Percentiles rank a stretch among this genome's conserved stretches.
Conservation (phyloP, 2,888 invertebrate species). For the Ommatoiulus sabulosus region DNA sequence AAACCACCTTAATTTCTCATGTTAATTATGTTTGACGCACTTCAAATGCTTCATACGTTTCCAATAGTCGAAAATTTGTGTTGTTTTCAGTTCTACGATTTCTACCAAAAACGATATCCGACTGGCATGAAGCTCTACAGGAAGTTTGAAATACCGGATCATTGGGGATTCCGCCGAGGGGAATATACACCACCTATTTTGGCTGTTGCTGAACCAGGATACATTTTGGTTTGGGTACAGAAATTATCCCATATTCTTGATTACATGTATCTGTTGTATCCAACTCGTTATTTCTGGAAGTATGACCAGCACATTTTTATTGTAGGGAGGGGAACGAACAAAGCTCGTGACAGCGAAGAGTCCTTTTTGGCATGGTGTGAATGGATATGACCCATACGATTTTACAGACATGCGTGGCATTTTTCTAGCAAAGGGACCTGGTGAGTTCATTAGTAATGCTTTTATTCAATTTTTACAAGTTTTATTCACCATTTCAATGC, state of each 20-base stretch:
- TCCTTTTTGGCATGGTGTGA: conserved; percentile 55
- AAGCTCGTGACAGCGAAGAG: conserved; percentile 57
- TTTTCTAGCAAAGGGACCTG: conserved; percentile 57
- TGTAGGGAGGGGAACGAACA: conserved; percentile 57
- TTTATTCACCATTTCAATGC: background rate
- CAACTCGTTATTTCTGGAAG: background rate
- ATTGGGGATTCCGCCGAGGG: conserved; percentile 54
- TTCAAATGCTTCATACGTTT: too few species aligned
- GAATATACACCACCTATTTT: conserved; percentile 55
- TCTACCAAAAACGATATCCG: conserved; percentile 8
- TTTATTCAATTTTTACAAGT: background rate
- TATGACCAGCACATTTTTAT: background rate
- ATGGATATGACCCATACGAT: conserved; percentile 57
- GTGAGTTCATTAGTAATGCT: conserved; percentile 41
- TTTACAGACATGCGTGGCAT: conserved; percentile 56
- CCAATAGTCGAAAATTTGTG: too few species aligned
- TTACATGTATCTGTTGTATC: background rate
- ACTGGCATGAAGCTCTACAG: conserved; percentile 57
- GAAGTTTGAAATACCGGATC: conserved; percentile 56
- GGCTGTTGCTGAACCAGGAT: conserved; percentile 58
- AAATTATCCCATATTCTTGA: background rate
- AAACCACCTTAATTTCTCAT: too few species aligned
- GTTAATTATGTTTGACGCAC: too few species aligned
- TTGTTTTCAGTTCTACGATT: conserved; percentile 51
- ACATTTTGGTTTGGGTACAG: conserved; percentile 56